phyloP scores from a whole-genome alignment of 2,888 invertebrate genomes.

The Diplazon laetatorius region DNA sequence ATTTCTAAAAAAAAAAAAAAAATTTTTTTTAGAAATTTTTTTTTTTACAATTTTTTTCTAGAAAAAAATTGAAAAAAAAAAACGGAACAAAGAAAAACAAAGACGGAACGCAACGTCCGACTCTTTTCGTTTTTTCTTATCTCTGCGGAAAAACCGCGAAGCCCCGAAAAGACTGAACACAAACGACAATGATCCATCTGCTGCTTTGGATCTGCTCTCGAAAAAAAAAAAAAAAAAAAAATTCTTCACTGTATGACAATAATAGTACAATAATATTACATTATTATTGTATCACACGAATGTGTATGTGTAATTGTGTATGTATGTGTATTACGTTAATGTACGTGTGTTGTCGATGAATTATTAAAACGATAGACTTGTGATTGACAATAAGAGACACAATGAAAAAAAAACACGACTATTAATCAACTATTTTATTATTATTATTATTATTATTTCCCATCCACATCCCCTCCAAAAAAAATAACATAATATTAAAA shows the following conservation, averaged over 20 bases:
- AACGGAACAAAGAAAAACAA: too few relatives aligned
- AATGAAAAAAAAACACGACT: background rate
- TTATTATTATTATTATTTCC: too few relatives aligned
- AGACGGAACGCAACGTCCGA: background rate
- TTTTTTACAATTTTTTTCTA: too few relatives aligned
- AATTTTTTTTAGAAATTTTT: too few relatives aligned
- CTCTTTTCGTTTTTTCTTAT: background rate
- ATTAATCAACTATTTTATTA: slow-evolving; percentile 18
- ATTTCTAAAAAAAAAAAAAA: slow-evolving; percentile 38
- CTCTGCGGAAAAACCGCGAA: background rate
- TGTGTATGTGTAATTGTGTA: background rate
- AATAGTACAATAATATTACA: too few relatives aligned
- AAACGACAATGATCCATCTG: slow-evolving; percentile 23
- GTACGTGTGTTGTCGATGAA: background rate
- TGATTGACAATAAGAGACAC: background rate
- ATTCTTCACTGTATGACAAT: too few relatives aligned
- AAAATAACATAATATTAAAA: background rate
- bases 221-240: too few relatives aligned
- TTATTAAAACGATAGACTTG: background rate
- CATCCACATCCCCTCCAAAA: background rate
- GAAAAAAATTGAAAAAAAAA: too few relatives aligned
- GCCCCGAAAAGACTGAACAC: slow-evolving; percentile 45
- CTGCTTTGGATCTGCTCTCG: slow-evolving; percentile 16
- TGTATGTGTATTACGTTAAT: background rate
- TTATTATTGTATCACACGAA: too few relatives aligned